Evolutionary conservation across 2,113 vertebrate genomes (phyloP).

Genomic region (Sterna hirundo): DNA sequence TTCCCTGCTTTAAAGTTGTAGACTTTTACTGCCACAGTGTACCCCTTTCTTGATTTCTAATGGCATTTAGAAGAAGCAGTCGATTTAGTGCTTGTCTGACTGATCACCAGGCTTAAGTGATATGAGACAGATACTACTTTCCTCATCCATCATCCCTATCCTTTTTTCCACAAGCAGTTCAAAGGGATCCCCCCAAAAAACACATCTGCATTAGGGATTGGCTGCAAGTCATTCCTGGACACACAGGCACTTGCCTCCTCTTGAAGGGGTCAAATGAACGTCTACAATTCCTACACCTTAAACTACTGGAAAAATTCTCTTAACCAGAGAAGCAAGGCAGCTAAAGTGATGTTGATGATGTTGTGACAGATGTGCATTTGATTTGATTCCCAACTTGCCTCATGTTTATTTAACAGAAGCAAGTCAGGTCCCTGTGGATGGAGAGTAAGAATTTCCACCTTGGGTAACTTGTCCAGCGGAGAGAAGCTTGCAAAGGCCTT

Average conservation of each 20-base stretch:
- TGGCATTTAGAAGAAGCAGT: not conserved
- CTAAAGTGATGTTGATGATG: not conserved
- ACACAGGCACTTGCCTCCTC: not conserved
- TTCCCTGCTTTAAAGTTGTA: not conserved
- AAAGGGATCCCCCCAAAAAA: accelerated
- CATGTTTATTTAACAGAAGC: not conserved
- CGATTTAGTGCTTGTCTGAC: not conserved
- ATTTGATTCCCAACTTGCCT: not conserved
- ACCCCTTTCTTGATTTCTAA: not conserved
- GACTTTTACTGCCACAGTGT: not conserved
- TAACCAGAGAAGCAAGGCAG: not conserved
- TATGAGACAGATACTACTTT: not conserved
- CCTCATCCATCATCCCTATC: not conserved
- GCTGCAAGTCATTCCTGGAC: not conserved
- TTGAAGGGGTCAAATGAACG: not conserved
- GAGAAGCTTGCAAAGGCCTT: not conserved
- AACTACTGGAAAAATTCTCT: not conserved
- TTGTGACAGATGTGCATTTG: not conserved
- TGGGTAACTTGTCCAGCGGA: not conserved
- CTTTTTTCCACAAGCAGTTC: not conserved
- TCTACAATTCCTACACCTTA: not conserved
- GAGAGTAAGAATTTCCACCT: not conserved
- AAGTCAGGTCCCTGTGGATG: not conserved
- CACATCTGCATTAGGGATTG: accelerated
- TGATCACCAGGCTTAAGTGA: not conserved